phyloP scores from a whole-genome alignment of 2,797 vertebrate genomes.

The Sarcophilus harrisii region DNA sequence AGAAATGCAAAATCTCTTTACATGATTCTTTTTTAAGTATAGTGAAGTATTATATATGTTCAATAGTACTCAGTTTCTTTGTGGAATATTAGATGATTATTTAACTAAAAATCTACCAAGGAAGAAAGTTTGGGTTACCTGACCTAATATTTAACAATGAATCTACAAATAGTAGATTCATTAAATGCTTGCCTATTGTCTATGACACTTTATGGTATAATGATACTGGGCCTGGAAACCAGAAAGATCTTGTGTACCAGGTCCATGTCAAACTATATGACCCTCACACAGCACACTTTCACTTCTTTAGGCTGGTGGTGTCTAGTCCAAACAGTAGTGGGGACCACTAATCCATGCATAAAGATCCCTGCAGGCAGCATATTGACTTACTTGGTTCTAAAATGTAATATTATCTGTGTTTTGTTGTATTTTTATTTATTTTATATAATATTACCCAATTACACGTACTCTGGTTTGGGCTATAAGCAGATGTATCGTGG shows the following conservation, averaged over 20 bases:
- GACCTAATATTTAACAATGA: conserved; percentile 42
- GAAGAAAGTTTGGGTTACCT: conserved; percentile 23
- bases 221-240: background rate
- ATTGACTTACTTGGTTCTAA: background rate
- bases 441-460: background rate
- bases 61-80: conserved; percentile 41
- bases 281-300: background rate
- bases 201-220: background rate
- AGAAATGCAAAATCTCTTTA: conserved; percentile 14
- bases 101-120: conserved; percentile 5
- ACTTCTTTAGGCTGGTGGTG: background rate
- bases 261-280: background rate
- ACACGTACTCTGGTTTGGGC: background rate
- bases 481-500: background rate
- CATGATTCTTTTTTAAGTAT: conserved; percentile 57
- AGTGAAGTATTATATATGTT: conserved; percentile 31
- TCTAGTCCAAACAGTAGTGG: background rate
- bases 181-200: background rate
- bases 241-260: background rate
- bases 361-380: background rate
- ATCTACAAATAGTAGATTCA: background rate
- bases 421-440: background rate
- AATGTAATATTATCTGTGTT: background rate
- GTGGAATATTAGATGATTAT: conserved; percentile 47
- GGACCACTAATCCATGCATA: background rate